phyloP scores from a whole-genome alignment of 2,888 invertebrate species.

The Lithophane socia region DNA sequence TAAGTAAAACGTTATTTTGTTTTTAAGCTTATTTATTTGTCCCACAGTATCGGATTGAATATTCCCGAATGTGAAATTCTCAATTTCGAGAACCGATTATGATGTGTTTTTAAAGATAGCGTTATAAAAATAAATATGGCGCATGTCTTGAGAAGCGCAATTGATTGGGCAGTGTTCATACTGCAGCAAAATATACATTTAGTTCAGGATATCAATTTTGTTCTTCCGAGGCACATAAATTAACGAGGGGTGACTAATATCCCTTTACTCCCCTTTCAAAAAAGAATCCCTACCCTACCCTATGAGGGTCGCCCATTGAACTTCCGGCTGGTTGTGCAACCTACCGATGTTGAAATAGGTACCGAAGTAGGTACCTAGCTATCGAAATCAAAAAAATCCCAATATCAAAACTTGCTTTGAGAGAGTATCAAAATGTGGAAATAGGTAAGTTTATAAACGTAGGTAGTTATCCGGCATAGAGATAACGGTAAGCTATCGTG shows the following conservation, averaged over 20 bases:
- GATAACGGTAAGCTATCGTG: constrained; percentile 65
- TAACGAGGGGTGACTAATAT: constrained; percentile 31
- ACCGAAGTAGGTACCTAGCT: not conserved
- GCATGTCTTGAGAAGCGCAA: constrained; percentile 67
- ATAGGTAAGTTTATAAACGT: constrained; percentile 39
- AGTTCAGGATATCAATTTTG: constrained; percentile 69
- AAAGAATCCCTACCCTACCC: constrained; percentile 30
- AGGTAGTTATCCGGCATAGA: constrained; percentile 43
- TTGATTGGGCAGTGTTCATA: constrained; percentile 70
- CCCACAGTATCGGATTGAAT: constrained; percentile 66
- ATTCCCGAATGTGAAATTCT: constrained; percentile 59
- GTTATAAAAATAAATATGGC: constrained; percentile 78
- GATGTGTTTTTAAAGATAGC: constrained; percentile 67
- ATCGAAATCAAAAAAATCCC: not conserved
- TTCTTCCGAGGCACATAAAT: constrained; percentile 57
- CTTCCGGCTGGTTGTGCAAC: constrained; percentile 36
- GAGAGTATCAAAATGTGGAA: constrained; percentile 34
- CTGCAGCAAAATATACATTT: constrained; percentile 59
- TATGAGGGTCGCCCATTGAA: constrained; percentile 17
- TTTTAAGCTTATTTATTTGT: constrained; percentile 88
- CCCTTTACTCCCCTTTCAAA: constrained; percentile 27
- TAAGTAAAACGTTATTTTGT: constrained; percentile 90
- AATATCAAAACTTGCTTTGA: constrained; percentile 17
- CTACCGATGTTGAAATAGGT: constrained; percentile 1
- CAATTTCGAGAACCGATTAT: constrained; percentile 58